A percentile compares a stretch with the other conserved stretches of the same genome.
Evolutionary conservation across 2,888 invertebrate species (phyloP).

Genomic region (Dynastes grantii): DNA sequence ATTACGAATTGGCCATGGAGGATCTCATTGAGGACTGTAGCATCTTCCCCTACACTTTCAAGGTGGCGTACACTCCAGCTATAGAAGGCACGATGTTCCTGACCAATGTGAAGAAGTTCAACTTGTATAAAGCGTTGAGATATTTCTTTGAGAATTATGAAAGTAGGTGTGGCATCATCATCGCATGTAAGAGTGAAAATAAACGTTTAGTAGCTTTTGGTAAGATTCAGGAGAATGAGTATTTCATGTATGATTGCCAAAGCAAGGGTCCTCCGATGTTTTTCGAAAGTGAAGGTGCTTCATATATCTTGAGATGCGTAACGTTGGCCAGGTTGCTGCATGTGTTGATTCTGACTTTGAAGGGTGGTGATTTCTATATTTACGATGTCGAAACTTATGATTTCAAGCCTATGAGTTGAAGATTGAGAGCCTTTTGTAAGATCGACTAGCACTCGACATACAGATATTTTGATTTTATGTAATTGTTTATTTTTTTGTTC

Average conservation of each 20-base stretch:
- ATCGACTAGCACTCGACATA: too few species aligned
- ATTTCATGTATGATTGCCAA: constrained; percentile 81
- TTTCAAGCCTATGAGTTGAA: constrained; percentile 58
- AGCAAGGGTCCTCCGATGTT: constrained; percentile 77
- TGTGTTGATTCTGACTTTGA: constrained; percentile 76
- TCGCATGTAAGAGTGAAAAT: constrained; percentile 71
- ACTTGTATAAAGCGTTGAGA: constrained; percentile 76
- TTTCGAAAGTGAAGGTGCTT: constrained; percentile 71
- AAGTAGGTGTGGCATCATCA: constrained; percentile 73
- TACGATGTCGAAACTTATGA: constrained; percentile 65
- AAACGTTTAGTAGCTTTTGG: constrained; percentile 67
- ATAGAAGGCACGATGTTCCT: constrained; percentile 78
- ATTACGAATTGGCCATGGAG: constrained; percentile 75
- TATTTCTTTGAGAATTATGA: constrained; percentile 74
- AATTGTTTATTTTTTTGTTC: too few species aligned
- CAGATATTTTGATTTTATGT: too few species aligned
- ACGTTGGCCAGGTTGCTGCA: constrained; percentile 75
- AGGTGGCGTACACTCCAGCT: constrained; percentile 73
- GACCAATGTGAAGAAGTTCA: constrained; percentile 73
- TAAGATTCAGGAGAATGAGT: constrained; percentile 71
- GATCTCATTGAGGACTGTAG: constrained; percentile 74
- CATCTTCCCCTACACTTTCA: constrained; percentile 75
- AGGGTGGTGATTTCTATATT: constrained; percentile 69
- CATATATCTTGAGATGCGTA: constrained; percentile 75
- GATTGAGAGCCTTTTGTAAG: too few species aligned